Evolutionary conservation across 2,888 invertebrate genomes (phyloP).

Genomic region (Notocelia uddmanniana): DNA sequence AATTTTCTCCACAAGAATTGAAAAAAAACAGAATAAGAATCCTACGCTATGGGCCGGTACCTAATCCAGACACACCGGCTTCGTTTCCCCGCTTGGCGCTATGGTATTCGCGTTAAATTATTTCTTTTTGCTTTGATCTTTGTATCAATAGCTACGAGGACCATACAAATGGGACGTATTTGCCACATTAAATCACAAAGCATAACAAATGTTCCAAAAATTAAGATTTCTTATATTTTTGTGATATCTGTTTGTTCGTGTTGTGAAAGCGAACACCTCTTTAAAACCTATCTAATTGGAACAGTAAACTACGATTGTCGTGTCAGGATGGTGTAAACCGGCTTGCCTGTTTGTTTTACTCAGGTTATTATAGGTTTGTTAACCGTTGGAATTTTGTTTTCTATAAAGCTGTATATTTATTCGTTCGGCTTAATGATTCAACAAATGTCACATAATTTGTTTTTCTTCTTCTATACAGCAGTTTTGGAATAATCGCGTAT

Average conservation of each 20-base stretch:
- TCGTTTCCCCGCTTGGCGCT: no score
- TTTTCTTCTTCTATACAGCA: not conserved
- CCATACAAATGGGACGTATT: no score
- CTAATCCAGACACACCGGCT: no score
- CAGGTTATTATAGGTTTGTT: conserved; percentile 38
- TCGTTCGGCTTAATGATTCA: not conserved
- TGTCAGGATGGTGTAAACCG: conserved; percentile 31
- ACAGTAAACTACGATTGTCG: conserved; percentile 38
- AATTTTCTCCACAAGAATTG: no score
- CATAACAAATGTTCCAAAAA: no score
- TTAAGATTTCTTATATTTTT: not conserved
- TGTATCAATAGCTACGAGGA: no score
- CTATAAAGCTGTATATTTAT: conserved; percentile 33
- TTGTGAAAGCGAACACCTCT: conserved; percentile 34
- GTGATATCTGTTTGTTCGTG: conserved; percentile 1
- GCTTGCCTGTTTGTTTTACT: conserved; percentile 34
- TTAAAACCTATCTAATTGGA: conserved; percentile 40
- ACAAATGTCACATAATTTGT: not conserved
- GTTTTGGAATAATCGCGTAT: not conserved
- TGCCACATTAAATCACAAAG: no score
- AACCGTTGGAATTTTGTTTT: conserved; percentile 32
- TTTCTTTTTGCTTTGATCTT: no score
- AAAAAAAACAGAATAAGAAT: no score
- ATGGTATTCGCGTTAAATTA: no score
- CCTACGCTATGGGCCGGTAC: no score